Percentiles rank a stretch among this genome's conserved stretches.
Conservation (phyloP, 2,888 invertebrate genomes). For the Pocota personata region DNA sequence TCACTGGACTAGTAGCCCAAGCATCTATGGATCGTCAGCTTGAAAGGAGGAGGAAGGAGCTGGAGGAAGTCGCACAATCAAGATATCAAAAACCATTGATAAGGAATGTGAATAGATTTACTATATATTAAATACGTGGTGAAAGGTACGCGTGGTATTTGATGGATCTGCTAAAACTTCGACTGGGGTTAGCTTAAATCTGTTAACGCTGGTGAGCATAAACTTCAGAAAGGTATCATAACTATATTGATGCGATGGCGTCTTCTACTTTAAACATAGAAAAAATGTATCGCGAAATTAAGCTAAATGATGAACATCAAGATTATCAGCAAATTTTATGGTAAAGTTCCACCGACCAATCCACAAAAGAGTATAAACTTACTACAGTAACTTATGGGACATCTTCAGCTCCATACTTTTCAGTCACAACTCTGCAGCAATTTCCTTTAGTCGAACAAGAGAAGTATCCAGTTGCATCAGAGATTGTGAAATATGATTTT, state of each 20-base stretch:
- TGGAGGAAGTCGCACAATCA: no score
- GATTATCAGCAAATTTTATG: no score
- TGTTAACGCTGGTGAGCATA: not conserved
- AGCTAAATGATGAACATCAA: no score
- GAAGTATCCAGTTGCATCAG: conserved; percentile 22
- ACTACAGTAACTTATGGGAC: conserved; percentile 33
- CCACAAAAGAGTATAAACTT: conserved; percentile 26
- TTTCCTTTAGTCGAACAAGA: not conserved
- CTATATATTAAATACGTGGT: no score
- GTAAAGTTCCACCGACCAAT: no score
- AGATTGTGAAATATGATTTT: conserved; percentile 13
- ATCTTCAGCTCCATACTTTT: conserved; percentile 32
- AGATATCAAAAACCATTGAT: no score
- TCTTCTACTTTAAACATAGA: no score
- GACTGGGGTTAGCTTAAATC: not conserved
- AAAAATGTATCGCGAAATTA: no score
- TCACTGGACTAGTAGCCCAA: not conserved
- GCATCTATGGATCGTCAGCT: no score
- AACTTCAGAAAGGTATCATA: conserved; percentile 26
- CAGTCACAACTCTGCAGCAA: conserved; percentile 32
- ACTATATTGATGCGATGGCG: conserved; percentile 32
- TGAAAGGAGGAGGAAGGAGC: no score
- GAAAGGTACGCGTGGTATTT: no score
- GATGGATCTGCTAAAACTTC: not conserved
- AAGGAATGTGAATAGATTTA: no score